These are phyloP conservation scores for Danaus melanippus DNA, from an alignment of 1,140 invertebrate genomes.

Conservation along the genomic window DNA sequence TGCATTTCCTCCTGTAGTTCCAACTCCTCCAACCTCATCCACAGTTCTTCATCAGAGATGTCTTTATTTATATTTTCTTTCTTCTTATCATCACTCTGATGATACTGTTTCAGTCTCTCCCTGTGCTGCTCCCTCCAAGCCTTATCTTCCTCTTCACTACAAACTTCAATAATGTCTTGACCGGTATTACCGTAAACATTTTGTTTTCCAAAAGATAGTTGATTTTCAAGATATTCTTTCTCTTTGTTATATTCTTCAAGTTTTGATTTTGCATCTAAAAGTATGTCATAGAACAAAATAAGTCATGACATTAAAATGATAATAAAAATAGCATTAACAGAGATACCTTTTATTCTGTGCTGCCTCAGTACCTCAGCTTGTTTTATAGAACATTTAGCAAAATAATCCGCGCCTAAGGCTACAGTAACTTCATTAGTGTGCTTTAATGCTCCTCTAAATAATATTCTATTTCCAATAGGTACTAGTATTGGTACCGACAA, in stretches of 20 bases:
- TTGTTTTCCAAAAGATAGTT: conserved; percentile 61
- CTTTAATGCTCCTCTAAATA: conserved; percentile 79
- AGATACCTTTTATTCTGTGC: conserved; percentile 74
- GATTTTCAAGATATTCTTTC: conserved; percentile 66
- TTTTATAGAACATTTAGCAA: conserved; percentile 79
- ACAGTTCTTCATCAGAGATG: conserved; percentile 56
- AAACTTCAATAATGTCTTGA: conserved; percentile 75
- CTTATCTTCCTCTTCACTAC: conserved; percentile 73
- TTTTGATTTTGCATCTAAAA: conserved; percentile 71
- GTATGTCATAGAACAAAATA: conserved; percentile 6
- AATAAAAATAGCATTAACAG: neutral
- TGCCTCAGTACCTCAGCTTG: conserved; percentile 76
- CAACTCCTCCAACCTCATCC: conserved; percentile 62
- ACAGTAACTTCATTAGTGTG: conserved; percentile 85
- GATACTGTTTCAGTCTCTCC: conserved; percentile 48
- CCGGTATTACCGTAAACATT: conserved; percentile 50
- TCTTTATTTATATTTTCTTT: conserved; percentile 24
- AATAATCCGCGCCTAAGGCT: conserved; percentile 81
- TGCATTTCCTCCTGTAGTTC: conserved; percentile 69
- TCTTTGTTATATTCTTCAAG: conserved; percentile 69
- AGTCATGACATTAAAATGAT: conserved; percentile 4
- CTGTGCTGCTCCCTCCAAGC: conserved; percentile 68
- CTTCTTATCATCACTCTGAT: conserved; percentile 34
- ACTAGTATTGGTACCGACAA: conserved; percentile 73
- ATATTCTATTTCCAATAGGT: conserved; percentile 77